phyloP scores from a whole-genome alignment of 2,797 vertebrate genomes.

The Channallabes apus region DNA sequence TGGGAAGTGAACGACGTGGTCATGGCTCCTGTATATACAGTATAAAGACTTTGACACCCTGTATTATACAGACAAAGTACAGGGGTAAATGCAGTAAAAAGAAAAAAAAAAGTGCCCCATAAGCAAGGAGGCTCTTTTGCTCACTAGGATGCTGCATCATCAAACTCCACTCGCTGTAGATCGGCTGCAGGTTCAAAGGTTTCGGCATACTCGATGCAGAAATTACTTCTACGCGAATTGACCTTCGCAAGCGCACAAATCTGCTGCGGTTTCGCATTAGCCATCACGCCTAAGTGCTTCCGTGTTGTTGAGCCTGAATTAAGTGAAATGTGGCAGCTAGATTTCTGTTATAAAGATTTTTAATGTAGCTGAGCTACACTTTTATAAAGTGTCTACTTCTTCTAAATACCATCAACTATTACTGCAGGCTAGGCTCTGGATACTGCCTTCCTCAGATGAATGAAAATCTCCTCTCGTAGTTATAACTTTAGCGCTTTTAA shows the following conservation, averaged over 20 bases:
- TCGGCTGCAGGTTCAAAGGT: neutral
- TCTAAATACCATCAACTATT: neutral
- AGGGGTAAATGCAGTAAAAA: neutral
- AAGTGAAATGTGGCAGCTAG: neutral
- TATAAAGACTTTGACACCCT: too few species aligned
- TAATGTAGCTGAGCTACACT: neutral
- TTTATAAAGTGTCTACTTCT: neutral
- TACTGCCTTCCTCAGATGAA: neutral
- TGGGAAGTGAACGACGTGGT: too few species aligned
- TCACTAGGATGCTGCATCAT: slow-evolving; percentile 3
- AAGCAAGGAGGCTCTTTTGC: neutral
- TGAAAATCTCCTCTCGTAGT: slow-evolving; percentile 13
- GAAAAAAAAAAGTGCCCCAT: neutral
- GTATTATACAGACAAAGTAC: neutral
- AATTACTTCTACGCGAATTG: neutral
- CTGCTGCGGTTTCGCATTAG: neutral
- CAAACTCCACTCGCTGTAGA: neutral
- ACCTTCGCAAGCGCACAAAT: neutral
- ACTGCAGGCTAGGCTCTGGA: neutral
- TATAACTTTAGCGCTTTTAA: neutral
- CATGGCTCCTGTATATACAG: too few species aligned
- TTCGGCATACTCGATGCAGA: neutral
- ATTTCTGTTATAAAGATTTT: neutral
- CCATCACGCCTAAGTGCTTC: neutral
- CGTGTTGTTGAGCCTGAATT: neutral